Base-by-base conservation (phyloP, 2,113 vertebrate genomes). In the Ahaetulla prasina region DNA sequence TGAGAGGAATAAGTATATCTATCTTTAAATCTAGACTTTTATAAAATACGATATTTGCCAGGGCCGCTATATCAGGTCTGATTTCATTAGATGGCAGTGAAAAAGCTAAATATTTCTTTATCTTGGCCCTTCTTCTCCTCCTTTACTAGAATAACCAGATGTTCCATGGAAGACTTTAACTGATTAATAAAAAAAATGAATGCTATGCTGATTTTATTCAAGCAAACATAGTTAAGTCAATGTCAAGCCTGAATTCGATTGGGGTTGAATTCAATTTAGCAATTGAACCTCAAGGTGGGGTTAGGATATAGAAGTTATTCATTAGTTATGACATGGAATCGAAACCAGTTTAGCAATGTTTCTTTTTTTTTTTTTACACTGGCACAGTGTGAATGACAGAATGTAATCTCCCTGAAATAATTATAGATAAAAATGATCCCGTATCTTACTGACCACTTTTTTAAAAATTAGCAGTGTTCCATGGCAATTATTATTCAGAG, bases 71-170 rank as follows among this genome's bases (percentile, higher is more conserved):
- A 74, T 74, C 0, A n/a, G n/a, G 30, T 68, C 63, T 68, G n/a
- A 74, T 35, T 2, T 74, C 14, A 74, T 2, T 74, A 68, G 63
- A 68, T 18, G 60, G 11, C 60, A 12, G 11, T 14, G 23, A n/a
- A 63, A 63, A n/a, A 74, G 68, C n/a, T 39, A 74, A 74, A 74
- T 35, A 6, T 18, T 74, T 74, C n/a, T 74, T 74, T 35, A 74
- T 35, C 68, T 74, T 39, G 14, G 14, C 16, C n/a, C 16, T 74
- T 20, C 12, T 35, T 14, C 30, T n/a, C 0, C 7, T n/a, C 0
- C 7, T 74, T 74, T 74, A 20, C 39, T 74, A 94, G 88, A 94
- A 53, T 87, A 55, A 27, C 93, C 91, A 85, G 87, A 22, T 57
- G 54, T 89, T 88, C 16, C 39, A 57, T 9, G n/a, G n/a, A 39